phyloP scores from a whole-genome alignment of 2,797 vertebrate genomes.

The Peromyscus melanophrys region DNA sequence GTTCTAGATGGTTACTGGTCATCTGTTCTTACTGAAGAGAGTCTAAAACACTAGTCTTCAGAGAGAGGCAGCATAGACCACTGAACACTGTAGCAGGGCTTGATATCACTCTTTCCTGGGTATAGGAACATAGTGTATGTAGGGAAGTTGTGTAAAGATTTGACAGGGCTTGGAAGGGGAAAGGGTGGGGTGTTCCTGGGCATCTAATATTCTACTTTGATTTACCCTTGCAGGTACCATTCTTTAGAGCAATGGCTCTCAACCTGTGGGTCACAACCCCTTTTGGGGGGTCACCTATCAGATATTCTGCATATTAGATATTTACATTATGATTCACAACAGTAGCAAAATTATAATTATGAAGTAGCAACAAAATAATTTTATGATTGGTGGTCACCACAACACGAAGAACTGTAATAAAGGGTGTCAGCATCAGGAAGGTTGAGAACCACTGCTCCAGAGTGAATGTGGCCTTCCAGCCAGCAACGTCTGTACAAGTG shows the following conservation, averaged over 20 bases:
- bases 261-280: background rate
- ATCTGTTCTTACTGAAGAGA: background rate
- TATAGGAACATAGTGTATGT: background rate
- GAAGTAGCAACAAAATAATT: background rate
- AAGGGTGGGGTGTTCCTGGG: background rate
- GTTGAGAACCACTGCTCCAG: no score
- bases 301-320: background rate
- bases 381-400: background rate
- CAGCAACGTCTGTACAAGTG: background rate
- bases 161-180: background rate
- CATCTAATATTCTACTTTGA: background rate
- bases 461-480: background rate
- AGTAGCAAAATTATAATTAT: background rate
- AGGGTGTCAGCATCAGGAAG: background rate
- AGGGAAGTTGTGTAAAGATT: background rate
- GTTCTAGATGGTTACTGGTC: background rate
- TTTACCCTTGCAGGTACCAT: background rate
- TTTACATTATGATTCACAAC: background rate
- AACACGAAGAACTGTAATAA: background rate
- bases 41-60: background rate
- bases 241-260: background rate
- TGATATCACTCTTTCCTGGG: background rate
- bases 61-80: background rate
- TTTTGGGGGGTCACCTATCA: background rate
- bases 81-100: background rate